Conservation (phyloP, 2,888 invertebrate genomes). For the Aphelenchoides bicaudatus region DNA sequence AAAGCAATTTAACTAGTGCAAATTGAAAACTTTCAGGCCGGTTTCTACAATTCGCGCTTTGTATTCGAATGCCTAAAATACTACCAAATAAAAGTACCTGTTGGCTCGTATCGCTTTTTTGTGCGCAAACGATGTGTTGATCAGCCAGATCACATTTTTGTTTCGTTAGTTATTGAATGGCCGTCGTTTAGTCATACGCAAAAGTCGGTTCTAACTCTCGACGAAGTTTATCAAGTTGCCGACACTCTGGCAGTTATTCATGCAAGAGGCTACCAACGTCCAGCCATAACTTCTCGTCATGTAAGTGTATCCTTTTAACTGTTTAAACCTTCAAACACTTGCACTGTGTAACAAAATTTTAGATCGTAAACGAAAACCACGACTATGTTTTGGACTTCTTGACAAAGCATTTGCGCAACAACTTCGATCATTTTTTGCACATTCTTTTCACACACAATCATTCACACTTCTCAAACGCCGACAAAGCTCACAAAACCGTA, state of each 20-base stretch:
- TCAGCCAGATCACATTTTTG: neutral
- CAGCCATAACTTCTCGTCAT: neutral
- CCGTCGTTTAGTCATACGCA: neutral
- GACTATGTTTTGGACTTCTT: slow-evolving; percentile 13
- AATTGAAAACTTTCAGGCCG: no score
- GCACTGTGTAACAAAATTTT: slow-evolving; percentile 18
- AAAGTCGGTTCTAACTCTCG: slow-evolving; percentile 19
- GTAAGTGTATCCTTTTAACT: no score
- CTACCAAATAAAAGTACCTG: slow-evolving; percentile 20
- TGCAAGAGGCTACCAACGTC: slow-evolving; percentile 2
- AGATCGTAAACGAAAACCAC: slow-evolving; percentile 24
- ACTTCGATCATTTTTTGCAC: slow-evolving; percentile 19
- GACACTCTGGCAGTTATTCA: slow-evolving; percentile 20
- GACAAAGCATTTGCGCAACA: slow-evolving; percentile 2
- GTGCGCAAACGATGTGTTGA: slow-evolving; percentile 20
- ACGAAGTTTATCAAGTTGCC: slow-evolving; percentile 23
- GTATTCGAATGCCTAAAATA: slow-evolving; percentile 24
- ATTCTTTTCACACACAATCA: slow-evolving; percentile 20
- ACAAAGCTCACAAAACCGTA: slow-evolving; percentile 20
- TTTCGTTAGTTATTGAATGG: slow-evolving; percentile 10
- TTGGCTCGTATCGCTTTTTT: slow-evolving; percentile 20
- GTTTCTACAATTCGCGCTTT: slow-evolving; percentile 27
- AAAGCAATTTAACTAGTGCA: no score
- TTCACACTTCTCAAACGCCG: slow-evolving; percentile 12
- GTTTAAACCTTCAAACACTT: slow-evolving; percentile 10